Conservation (phyloP, 1,140 invertebrate genomes). For the Megathymus violae region DNA sequence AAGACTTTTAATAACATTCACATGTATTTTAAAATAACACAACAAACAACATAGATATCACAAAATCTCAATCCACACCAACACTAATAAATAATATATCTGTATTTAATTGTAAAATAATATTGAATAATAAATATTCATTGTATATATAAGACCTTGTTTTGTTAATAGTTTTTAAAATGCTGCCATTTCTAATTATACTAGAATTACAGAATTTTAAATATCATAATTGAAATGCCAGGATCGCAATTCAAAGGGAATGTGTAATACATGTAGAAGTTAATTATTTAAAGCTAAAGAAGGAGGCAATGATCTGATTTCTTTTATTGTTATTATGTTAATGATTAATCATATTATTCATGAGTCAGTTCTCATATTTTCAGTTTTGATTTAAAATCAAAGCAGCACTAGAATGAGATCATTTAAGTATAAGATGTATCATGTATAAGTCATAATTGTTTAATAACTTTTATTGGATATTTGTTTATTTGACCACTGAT, state of each 20-base stretch:
- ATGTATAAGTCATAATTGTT: too few relatives aligned
- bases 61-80: conserved; percentile 1
- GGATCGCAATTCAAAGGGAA: neutral
- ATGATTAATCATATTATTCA: too few relatives aligned
- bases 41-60: conserved; percentile 26
- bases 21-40: conserved; percentile 18
- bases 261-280: neutral
- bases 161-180: conserved; percentile 11
- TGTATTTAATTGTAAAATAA: conserved; percentile 13
- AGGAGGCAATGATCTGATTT: neutral
- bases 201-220: neutral
- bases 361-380: too few relatives aligned
- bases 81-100: conserved; percentile 7
- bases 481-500: too few relatives aligned
- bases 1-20: conserved; percentile 20
- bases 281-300: neutral
- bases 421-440: too few relatives aligned
- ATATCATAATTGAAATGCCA: conserved; percentile 20
- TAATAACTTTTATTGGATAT: too few relatives aligned
- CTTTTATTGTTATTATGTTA: neutral
- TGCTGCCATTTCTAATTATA: conserved; percentile 4
- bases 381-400: too few relatives aligned
- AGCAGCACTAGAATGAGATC: too few relatives aligned
- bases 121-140: conserved; percentile 16
- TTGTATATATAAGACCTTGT: conserved; percentile 11